Base-by-base conservation (phyloP, 2,888 invertebrate genomes). In the Cephus pygmeus region DNA sequence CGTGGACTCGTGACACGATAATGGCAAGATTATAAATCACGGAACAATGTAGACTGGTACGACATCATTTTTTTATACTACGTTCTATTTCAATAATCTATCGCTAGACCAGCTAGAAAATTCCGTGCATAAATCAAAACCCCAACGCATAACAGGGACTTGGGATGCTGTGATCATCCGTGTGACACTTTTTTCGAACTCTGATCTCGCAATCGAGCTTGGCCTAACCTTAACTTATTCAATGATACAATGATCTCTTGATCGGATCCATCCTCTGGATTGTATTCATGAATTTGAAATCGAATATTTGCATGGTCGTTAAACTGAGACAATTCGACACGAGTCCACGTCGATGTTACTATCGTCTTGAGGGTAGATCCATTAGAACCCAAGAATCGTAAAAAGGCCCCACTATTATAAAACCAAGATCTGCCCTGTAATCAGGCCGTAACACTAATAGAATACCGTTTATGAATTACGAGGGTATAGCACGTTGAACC, bases 381-480 rank as follows among this genome's bases (percentile, higher is more conserved):
- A 23, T 56, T 56, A 56, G 56, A 23, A 56, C 56, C 56, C 56
- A 6, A 56, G 56, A 9, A 56, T 23, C 23, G 23, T 56, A 56
- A 15, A 56, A 56, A 9, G 56, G 56, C 56, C 56, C 23, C 23
- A 2, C 9, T 56, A 23, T 23, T 9, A 9, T 6, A 56, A 56
- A 23, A 9, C 23, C 23, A 56, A 56, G 56, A 56, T 23, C 56
- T 56, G 56, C 56, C 56, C 56, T 56, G 56, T 56, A 56, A 56
- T 56, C 56, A 56, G 9, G 56, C 9, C 56, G 82, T 86, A 84
- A 85, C 85, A 84, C 85, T 87, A 86, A 88, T 87, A 87, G 87
- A 88, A 88, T 88, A 87, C 85, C 85, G 83, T 83, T 86, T 87
- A 84, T 84, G 84, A 88, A 87, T 88, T 87, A 87, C 85, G 85